Evolutionary conservation across 2,113 vertebrate species (phyloP), one percentile per base, ranked within the genome.

Genomic region (Trachemys scripta): DNA sequence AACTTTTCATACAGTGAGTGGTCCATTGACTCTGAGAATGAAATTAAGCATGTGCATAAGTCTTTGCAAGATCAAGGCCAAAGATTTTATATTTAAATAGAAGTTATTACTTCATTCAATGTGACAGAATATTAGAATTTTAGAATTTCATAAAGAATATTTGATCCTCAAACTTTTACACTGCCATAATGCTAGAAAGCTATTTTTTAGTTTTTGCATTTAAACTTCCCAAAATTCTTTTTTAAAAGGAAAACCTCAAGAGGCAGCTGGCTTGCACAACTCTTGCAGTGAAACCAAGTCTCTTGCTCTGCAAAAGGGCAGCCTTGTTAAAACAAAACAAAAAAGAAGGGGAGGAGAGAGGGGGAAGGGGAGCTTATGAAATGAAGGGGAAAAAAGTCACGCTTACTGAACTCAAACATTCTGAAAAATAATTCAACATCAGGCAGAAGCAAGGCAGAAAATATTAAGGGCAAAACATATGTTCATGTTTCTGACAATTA

Each of bases 401-500:
- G 17, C 62, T 69, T 19, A 19, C 4, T n/a, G 16, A 65, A 69
- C 16, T n/a, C 62, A 69, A 69, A 69, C 35, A 69, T n/a, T 69
- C 62, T 69, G 69, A 42, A 14, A 85, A 45, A 86, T 31, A 20
- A 78, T 53, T 65, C 20, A 57, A 79, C 75, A 50, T 16, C 12
- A 4, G 57, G 65, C 45, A 93, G 35, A 92, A 6, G n/a, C 49
- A 35, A 50, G 80, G 76, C 90, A 50, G 22, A 93, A 80, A 87
- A 94, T 94, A 90, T 38, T 54, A 47, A 90, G 54, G 50, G 82
- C 65, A 79, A 89, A 94, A 90, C 17, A 69, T n/a, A 76, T 3
- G 8, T 75, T 59, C 86, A 49, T 24, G 54, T 56, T 81, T 93
- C 90, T 82, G 56, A 84, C 65, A 92, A 20, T 24, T 25, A 81